phyloP scores from a whole-genome alignment of 1,140 invertebrate species.

The Trinorchestia longiramus region DNA sequence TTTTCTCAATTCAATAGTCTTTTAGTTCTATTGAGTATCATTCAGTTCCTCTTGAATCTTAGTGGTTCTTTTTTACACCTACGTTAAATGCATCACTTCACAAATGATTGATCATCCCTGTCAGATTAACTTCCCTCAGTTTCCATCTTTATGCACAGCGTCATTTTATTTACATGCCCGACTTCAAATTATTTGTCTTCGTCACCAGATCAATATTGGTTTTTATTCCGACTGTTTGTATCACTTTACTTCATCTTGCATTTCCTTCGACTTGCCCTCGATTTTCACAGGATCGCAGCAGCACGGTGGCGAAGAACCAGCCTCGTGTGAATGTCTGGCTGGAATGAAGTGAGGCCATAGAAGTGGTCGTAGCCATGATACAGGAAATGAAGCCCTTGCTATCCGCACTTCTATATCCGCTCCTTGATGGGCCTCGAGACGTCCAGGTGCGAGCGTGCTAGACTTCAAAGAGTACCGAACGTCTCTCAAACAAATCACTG shows the following conservation, averaged over 20 bases:
- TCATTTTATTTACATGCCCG: background rate
- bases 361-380: background rate
- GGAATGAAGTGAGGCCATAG: background rate
- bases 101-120: background rate
- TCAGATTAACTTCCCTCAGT: background rate
- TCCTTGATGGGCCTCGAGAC: background rate
- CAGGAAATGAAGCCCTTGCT: background rate
- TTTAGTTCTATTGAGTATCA: too few relatives aligned
- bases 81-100: background rate
- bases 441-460: background rate
- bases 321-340: background rate
- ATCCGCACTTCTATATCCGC: slow-evolving; percentile 6
- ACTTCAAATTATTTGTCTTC: background rate
- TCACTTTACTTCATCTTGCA: background rate
- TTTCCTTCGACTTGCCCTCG: background rate
- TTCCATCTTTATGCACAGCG: background rate
- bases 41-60: too few relatives aligned
- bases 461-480: background rate
- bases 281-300: background rate
- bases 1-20: too few relatives aligned
- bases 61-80: background rate
- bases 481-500: background rate
- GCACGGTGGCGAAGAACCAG: background rate
- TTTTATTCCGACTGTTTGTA: background rate
- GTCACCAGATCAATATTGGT: background rate